phyloP scores from a whole-genome alignment of 2,797 vertebrate genomes.

The Fistularia tabacaria region DNA sequence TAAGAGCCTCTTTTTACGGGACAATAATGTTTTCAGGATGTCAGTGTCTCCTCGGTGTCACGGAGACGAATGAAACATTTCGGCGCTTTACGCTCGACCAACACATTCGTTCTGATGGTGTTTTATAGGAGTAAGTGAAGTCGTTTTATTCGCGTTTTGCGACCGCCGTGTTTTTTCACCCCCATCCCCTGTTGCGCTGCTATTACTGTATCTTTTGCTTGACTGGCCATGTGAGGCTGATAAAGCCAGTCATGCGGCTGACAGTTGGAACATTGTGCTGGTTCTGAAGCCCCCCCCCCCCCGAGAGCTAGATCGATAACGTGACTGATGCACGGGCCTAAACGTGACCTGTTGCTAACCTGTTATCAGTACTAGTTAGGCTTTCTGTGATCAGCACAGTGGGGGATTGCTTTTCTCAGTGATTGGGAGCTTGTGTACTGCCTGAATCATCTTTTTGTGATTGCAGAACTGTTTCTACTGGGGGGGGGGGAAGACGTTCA shows the following conservation, averaged over 20 bases:
- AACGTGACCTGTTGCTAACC: slow-evolving; percentile 25
- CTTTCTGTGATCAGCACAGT: slow-evolving; percentile 25
- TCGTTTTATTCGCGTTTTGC: slow-evolving; percentile 16
- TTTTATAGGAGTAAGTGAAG: slow-evolving; percentile 1
- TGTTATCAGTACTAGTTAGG: slow-evolving; percentile 15
- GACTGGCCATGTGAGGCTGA: slow-evolving; percentile 49
- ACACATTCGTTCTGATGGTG: neutral
- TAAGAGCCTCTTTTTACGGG: no score
- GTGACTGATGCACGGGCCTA: slow-evolving; percentile 39
- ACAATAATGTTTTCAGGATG: no score
- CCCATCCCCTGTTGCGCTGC: slow-evolving; percentile 38
- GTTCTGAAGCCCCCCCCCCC: slow-evolving; percentile 33
- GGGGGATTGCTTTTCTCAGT: slow-evolving; percentile 11
- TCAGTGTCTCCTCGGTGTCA: no score
- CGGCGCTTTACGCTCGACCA: no score
- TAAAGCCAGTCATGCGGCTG: slow-evolving; percentile 37
- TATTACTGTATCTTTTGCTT: slow-evolving; percentile 51
- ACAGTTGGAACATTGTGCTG: slow-evolving; percentile 43
- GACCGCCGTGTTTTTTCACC: slow-evolving; percentile 21
- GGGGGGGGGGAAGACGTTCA: no score
- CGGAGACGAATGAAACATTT: neutral
- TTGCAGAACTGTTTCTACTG: no score
- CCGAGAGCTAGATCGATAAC: slow-evolving; percentile 52
- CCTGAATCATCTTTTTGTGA: no score
- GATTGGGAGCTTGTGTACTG: neutral